A percentile compares a stretch with the other conserved stretches of the same genome.
These are phyloP conservation scores for Apodemus agrarius DNA, from an alignment of 2,797 vertebrate genomes.

Conservation along the genomic window DNA sequence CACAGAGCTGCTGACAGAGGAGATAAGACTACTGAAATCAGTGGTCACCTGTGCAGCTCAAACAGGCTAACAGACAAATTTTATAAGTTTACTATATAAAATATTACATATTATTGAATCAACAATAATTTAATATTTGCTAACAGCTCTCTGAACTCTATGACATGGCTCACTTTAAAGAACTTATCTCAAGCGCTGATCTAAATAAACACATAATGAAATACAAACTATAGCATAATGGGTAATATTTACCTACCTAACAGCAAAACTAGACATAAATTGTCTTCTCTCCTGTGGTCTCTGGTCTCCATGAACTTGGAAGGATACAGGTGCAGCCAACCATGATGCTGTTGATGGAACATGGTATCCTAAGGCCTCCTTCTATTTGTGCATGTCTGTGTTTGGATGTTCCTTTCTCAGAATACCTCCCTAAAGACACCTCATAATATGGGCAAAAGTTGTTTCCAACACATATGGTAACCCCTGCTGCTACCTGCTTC, in stretches of 20 bases:
- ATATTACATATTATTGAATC: neutral
- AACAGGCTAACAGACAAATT: neutral
- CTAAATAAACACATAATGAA: neutral
- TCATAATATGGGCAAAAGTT: neutral
- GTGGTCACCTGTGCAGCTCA: neutral
- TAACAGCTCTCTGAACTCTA: neutral
- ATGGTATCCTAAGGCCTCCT: neutral
- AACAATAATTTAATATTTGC: neutral
- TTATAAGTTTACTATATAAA: neutral
- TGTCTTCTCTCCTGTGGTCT: neutral
- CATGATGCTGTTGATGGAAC: neutral
- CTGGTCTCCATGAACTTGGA: neutral
- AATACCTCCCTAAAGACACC: neutral
- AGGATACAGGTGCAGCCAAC: neutral
- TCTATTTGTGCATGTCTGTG: neutral
- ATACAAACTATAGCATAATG: neutral
- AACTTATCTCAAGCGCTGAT: neutral
- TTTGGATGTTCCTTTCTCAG: neutral
- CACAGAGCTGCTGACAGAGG: neutral
- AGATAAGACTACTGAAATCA: neutral
- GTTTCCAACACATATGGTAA: neutral
- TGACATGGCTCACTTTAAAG: neutral
- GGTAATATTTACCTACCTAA: neutral
- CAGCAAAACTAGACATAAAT: neutral
- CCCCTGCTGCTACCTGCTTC: neutral